Evolutionary conservation across 1,140 invertebrate genomes (phyloP).

Genomic region (Mactra quadrangularis): DNA sequence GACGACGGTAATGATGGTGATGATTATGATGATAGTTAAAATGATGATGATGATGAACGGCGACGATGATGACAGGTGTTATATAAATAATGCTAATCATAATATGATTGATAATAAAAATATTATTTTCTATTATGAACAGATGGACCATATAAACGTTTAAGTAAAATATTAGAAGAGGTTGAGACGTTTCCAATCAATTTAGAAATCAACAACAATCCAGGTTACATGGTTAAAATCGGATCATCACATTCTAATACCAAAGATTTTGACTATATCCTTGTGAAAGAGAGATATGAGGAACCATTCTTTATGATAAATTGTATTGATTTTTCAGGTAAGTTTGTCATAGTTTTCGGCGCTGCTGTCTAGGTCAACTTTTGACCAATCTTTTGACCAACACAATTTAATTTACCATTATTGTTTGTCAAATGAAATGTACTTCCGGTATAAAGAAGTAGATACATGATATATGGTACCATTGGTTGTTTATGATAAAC

Average conservation of each 20-base stretch:
- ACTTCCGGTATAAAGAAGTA: too few relatives aligned
- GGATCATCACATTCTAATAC: neutral
- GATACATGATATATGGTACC: too few relatives aligned
- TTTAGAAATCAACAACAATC: constrained; percentile 4
- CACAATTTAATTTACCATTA: too few relatives aligned
- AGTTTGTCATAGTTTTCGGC: too few relatives aligned
- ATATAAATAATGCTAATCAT: constrained; percentile 30
- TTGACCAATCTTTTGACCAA: too few relatives aligned
- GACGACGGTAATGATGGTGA: constrained; percentile 50
- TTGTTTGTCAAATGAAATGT: too few relatives aligned
- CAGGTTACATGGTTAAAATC: neutral
- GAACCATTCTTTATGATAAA: constrained; percentile 51
- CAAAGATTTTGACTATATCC: constrained; percentile 20
- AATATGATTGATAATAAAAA: constrained; percentile 18
- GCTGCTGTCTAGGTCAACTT: too few relatives aligned
- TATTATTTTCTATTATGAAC: too few relatives aligned
- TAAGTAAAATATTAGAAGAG: constrained; percentile 1
- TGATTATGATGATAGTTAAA: constrained; percentile 13
- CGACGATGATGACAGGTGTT: constrained; percentile 41
- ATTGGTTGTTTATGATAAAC: too few relatives aligned
- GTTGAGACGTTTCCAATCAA: constrained; percentile 16
- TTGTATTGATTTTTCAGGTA: constrained; percentile 25
- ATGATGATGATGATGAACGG: constrained; percentile 45
- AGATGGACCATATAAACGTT: neutral
- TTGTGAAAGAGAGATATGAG: constrained; percentile 19